Evolutionary conservation across 1,140 invertebrate genomes (phyloP).

Genomic region (Pollicipes pollicipes): DNA sequence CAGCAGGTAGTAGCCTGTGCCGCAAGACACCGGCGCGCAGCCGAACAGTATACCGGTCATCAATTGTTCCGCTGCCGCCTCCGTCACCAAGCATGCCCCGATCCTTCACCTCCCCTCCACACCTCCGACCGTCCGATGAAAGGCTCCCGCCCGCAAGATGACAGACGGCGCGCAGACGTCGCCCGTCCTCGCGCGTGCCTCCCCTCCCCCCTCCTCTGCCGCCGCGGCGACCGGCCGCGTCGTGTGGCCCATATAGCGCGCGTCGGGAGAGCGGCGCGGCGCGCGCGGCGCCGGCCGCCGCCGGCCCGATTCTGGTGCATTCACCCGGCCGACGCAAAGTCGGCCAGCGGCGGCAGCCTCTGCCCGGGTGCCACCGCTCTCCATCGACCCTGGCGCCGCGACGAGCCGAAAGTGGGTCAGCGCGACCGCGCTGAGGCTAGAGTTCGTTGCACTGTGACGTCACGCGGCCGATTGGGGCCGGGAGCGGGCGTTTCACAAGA

Average conservation of each 20-base stretch:
- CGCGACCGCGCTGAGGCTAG: background rate
- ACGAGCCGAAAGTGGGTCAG: background rate
- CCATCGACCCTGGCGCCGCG: background rate
- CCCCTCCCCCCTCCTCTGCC: too few species aligned
- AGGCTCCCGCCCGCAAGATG: too few species aligned
- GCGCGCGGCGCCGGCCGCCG: too few species aligned
- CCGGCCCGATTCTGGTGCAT: background rate
- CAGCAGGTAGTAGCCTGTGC: background rate
- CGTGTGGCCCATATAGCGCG: background rate
- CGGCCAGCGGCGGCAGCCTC: background rate
- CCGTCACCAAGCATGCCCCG: background rate
- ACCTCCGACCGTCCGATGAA: background rate
- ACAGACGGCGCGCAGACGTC: background rate
- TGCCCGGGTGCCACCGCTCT: background rate
- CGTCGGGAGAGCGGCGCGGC: background rate
- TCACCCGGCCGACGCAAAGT: background rate
- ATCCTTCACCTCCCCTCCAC: background rate
- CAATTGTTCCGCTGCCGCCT: background rate
- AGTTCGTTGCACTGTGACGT: background rate
- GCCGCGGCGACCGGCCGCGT: background rate
- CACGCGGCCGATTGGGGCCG: background rate
- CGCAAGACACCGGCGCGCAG: background rate
- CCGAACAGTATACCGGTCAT: background rate
- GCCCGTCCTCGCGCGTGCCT: background rate
- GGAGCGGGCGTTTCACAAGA: background rate